phyloP scores from a whole-genome alignment of 2,113 vertebrate genomes.

The Cyanoliseus patagonus region DNA sequence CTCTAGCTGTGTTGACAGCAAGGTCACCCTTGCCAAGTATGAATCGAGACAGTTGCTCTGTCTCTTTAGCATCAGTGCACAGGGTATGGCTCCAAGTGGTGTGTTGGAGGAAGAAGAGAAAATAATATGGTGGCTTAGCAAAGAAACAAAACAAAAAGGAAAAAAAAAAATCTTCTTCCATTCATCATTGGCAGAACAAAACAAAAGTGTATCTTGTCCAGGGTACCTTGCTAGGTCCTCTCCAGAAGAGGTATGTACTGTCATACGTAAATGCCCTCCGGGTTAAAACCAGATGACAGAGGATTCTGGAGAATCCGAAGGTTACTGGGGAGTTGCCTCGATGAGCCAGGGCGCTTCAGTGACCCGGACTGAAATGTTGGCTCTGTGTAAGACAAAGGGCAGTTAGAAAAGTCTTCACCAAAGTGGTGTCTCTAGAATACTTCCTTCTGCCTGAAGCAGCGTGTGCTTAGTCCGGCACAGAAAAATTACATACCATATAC shows the following conservation, averaged over 20 bases:
- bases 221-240: conserved; percentile 51
- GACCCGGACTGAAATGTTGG: conserved; percentile 84
- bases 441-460: not conserved
- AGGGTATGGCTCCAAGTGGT: conserved; percentile 66
- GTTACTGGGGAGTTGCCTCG: conserved; percentile 85
- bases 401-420: not conserved
- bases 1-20: conserved; percentile 45
- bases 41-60: conserved; percentile 17
- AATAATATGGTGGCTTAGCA: not conserved
- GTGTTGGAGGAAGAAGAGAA: conserved; percentile 42
- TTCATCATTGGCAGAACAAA: conserved; percentile 61
- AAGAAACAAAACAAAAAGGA: not conserved
- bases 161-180: conserved; percentile 9
- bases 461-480: not conserved
- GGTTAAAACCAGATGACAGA: conserved; percentile 89
- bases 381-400: conserved; percentile 69
- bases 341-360: conserved; percentile 86
- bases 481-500: not conserved
- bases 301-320: conserved; percentile 91
- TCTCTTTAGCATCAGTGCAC: conserved; percentile 73
- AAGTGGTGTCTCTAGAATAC: not conserved
- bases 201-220: conserved; percentile 23
- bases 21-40: conserved; percentile 45
- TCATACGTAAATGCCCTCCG: conserved; percentile 98
- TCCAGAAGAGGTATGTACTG: conserved; percentile 46